Percentiles rank a stretch among this genome's conserved stretches.
These are phyloP conservation scores for Synergus japonicus DNA, from an alignment of 2,888 invertebrate genomes.

Conservation along the genomic window DNA sequence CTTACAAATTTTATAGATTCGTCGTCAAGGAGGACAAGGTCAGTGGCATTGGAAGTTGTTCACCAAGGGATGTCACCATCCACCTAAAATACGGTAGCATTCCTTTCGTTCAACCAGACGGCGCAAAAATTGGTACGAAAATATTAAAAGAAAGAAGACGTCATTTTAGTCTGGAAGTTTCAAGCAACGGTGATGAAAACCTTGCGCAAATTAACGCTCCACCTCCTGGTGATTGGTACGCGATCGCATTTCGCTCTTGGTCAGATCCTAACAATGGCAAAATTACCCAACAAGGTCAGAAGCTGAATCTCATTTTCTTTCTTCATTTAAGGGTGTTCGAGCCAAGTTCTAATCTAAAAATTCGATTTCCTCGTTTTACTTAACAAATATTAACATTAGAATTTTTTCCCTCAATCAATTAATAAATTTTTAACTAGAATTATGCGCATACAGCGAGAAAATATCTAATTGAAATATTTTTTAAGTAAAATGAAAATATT, in stretches of 20 bases:
- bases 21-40: slow-evolving; percentile 70
- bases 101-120: slow-evolving; percentile 90
- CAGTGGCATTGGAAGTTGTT: slow-evolving; percentile 80
- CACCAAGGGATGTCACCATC: slow-evolving; percentile 82
- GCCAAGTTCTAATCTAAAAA: too few relatives aligned
- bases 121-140: slow-evolving; percentile 86
- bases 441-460: too few relatives aligned
- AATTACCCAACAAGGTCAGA: slow-evolving; percentile 86
- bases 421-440: too few relatives aligned
- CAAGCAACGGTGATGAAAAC: slow-evolving; percentile 82
- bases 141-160: slow-evolving; percentile 79
- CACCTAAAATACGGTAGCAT: slow-evolving; percentile 89
- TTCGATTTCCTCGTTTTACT: not conserved
- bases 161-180: slow-evolving; percentile 81
- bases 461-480: too few relatives aligned
- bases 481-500: too few relatives aligned
- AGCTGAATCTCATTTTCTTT: slow-evolving; percentile 1
- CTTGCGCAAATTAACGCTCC: slow-evolving; percentile 83
- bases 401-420: too few relatives aligned
- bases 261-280: slow-evolving; percentile 85
- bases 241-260: slow-evolving; percentile 88
- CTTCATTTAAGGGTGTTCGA: not conserved
- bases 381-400: not conserved
- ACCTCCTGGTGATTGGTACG: slow-evolving; percentile 88
- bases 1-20: slow-evolving; percentile 61